Evolutionary conservation across 1,140 invertebrate species (phyloP).

Genomic region (Mesaphorura yosii): DNA sequence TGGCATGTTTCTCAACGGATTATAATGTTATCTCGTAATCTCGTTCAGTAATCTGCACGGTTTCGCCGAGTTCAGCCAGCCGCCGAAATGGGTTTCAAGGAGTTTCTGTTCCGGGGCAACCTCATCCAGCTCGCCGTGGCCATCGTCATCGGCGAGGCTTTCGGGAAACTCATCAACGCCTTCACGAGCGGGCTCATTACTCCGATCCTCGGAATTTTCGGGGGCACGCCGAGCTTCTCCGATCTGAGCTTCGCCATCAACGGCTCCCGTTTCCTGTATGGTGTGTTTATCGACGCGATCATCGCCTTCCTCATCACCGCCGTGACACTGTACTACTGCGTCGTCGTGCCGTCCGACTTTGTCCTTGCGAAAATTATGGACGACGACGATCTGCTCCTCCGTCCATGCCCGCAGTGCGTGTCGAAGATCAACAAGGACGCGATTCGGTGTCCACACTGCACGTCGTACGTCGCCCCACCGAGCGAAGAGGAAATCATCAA

Average conservation of each 20-base stretch:
- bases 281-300: not conserved
- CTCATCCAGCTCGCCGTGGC: slow-evolving; percentile 9
- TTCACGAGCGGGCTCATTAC: slow-evolving; percentile 8
- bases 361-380: not conserved
- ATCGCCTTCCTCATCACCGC: slow-evolving; percentile 7
- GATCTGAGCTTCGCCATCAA: not conserved
- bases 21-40: no score
- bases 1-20: no score
- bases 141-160: slow-evolving; percentile 1
- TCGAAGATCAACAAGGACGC: slow-evolving; percentile 1
- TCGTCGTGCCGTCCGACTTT: slow-evolving; percentile 6
- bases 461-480: no score
- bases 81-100: slow-evolving; percentile 1
- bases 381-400: not conserved
- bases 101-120: slow-evolving; percentile 13
- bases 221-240: slow-evolving; percentile 2
- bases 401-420: slow-evolving; percentile 3
- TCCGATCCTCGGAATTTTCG: slow-evolving; percentile 9
- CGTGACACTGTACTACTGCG: slow-evolving; percentile 9
- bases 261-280: not conserved
- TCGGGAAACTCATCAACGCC: slow-evolving; percentile 2
- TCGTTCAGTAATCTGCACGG: no score
- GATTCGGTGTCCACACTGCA: slow-evolving; percentile 5
- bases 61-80: no score
- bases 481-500: no score